Percentiles rank a stretch among this genome's conserved stretches.
Evolutionary conservation across 37 sponge, comb jelly and placozoan species (phyloP).

Genomic region (Ianthella basta): DNA sequence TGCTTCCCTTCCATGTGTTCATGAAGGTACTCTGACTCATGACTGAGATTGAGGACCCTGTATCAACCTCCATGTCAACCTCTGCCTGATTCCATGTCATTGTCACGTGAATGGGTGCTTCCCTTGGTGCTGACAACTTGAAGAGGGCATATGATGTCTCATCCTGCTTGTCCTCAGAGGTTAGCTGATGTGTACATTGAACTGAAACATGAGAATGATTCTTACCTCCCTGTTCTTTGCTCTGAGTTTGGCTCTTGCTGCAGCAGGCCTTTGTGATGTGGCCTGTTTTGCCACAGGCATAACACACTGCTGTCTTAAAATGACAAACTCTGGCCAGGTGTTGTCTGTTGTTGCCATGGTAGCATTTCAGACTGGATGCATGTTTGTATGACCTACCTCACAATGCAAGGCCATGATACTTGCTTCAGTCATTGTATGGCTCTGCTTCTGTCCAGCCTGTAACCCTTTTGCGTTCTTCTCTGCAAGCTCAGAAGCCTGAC

Average conservation of each 20-base stretch:
- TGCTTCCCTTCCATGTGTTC: background rate
- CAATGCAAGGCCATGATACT: background rate
- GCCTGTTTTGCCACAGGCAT: background rate
- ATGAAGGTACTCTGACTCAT: background rate
- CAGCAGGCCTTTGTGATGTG: background rate
- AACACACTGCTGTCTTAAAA: background rate
- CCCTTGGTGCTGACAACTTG: background rate
- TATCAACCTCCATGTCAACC: conserved; percentile 31
- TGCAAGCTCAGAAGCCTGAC: conserved; percentile 31
- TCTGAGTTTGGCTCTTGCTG: background rate
- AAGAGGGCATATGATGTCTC: conserved; percentile 1
- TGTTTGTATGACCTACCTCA: background rate
- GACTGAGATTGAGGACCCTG: conserved; percentile 14
- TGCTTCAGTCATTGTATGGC: background rate
- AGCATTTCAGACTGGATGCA: background rate
- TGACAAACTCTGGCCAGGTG: background rate
- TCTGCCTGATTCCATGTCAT: background rate
- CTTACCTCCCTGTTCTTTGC: background rate
- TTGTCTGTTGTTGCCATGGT: background rate
- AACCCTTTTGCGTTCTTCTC: conserved; percentile 18
- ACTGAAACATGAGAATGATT: no score
- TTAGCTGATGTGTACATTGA: no score
- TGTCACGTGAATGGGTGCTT: background rate
- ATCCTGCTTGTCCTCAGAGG: background rate
- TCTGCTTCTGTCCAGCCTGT: background rate